Percentiles rank a stretch among this genome's conserved stretches.
phyloP scores from a whole-genome alignment of 37 sponge, comb jelly and placozoan genomes.

The Diacarnus erythraeanus region DNA sequence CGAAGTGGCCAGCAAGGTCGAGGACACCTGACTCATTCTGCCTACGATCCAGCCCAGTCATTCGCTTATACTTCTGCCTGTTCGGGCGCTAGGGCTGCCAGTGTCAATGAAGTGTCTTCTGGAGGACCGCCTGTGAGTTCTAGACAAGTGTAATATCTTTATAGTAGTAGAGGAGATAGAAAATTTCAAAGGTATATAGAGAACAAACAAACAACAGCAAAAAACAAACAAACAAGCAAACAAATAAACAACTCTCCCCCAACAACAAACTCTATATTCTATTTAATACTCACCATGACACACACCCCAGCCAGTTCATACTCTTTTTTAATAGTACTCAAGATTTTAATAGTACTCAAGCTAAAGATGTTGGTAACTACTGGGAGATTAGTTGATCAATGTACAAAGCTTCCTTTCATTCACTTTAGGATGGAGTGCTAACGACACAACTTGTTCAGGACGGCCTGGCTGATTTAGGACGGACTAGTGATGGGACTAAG shows the following conservation, averaged over 20 bases:
- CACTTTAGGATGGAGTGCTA: constrained; percentile 20
- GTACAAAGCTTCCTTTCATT: not conserved
- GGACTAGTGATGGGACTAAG: constrained; percentile 39
- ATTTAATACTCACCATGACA: constrained; percentile 13
- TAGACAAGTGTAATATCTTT: not conserved
- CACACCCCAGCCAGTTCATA: no score
- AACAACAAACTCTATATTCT: no score
- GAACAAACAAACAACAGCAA: no score
- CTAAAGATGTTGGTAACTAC: no score
- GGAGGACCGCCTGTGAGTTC: not conserved
- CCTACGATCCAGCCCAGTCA: constrained; percentile 43
- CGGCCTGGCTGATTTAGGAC: constrained; percentile 41
- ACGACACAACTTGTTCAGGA: constrained; percentile 20
- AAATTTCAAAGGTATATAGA: no score
- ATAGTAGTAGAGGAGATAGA: not conserved
- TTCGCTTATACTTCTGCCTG: constrained; percentile 37
- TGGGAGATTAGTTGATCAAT: no score
- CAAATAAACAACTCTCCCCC: no score
- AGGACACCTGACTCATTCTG: not conserved
- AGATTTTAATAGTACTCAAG: no score
- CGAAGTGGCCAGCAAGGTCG: not conserved
- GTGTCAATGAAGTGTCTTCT: not conserved
- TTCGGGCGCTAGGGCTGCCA: constrained; percentile 19
- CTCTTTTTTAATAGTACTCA: no score
- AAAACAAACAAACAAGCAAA: no score